These are phyloP conservation scores for Chelmon rostratus DNA, from an alignment of 2,797 vertebrate species.

Conservation along the genomic window DNA sequence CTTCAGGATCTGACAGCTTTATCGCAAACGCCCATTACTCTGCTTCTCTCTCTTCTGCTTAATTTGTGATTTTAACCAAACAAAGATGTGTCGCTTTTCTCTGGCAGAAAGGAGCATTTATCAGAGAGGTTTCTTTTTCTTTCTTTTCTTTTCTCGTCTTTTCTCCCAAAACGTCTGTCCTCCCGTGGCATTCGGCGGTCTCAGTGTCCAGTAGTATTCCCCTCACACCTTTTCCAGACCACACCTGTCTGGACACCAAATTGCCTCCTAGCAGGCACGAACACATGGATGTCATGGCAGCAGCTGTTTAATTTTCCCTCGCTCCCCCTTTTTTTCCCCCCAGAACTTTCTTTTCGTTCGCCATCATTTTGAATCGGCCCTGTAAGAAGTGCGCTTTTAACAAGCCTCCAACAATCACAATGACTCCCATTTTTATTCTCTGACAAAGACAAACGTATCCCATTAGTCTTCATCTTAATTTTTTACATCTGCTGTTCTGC, in stretches of 20 bases:
- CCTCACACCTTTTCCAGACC: constrained; percentile 85
- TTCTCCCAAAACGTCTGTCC: constrained; percentile 41
- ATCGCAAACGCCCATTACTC: constrained; percentile 53
- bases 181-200: constrained; percentile 84
- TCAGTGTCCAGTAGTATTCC: constrained; percentile 90
- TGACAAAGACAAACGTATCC: constrained; percentile 79
- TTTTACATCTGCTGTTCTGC: constrained; percentile 83
- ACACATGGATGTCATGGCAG: constrained; percentile 85
- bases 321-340: constrained; percentile 39
- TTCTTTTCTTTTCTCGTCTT: not conserved
- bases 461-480: constrained; percentile 80
- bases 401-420: constrained; percentile 74
- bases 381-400: constrained; percentile 73
- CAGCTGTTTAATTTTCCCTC: constrained; percentile 79
- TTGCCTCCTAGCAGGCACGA: constrained; percentile 85
- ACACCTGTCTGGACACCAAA: constrained; percentile 85
- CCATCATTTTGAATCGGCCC: constrained; percentile 77
- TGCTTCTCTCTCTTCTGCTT: constrained; percentile 69
- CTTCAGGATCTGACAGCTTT: constrained; percentile 54
- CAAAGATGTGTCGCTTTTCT: constrained; percentile 31
- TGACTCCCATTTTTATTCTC: constrained; percentile 39
- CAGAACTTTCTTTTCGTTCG: constrained; percentile 40
- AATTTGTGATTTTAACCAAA: constrained; percentile 50
- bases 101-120: constrained; percentile 48
- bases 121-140: constrained; percentile 33